Conservation (phyloP, 1,140 invertebrate species). For the Drosophila bipectinata region DNA sequence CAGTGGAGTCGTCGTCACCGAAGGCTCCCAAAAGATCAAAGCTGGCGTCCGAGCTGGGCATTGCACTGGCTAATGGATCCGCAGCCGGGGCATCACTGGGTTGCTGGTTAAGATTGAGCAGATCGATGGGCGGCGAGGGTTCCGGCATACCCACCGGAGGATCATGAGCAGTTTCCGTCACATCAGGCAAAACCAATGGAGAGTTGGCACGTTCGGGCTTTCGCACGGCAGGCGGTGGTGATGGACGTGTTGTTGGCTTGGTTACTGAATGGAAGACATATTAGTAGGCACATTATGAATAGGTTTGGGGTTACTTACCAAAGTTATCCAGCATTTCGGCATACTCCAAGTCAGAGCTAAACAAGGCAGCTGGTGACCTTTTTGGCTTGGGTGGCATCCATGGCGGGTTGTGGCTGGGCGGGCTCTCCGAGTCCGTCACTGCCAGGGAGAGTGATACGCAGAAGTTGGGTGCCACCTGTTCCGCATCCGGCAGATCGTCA, state of each 20-base stretch:
- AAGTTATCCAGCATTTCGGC: slow-evolving; percentile 93
- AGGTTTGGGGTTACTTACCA: slow-evolving; percentile 80
- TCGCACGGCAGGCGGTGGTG: slow-evolving; percentile 1
- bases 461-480: slow-evolving; percentile 93
- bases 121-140: slow-evolving; percentile 83
- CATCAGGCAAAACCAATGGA: slow-evolving; percentile 73
- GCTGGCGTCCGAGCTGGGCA: slow-evolving; percentile 84
- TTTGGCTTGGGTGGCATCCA: slow-evolving; percentile 89
- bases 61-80: slow-evolving; percentile 72
- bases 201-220: slow-evolving; percentile 52
- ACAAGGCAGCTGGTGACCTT: slow-evolving; percentile 88
- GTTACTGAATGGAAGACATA: slow-evolving; percentile 56
- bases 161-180: slow-evolving; percentile 73
- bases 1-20: slow-evolving; percentile 75
- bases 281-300: neutral
- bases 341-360: slow-evolving; percentile 92
- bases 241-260: slow-evolving; percentile 60
- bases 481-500: slow-evolving; percentile 91
- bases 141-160: slow-evolving; percentile 56
- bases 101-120: slow-evolving; percentile 85
- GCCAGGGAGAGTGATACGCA: slow-evolving; percentile 89
- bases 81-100: slow-evolving; percentile 41
- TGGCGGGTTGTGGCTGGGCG: slow-evolving; percentile 87
- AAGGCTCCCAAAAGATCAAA: slow-evolving; percentile 88
- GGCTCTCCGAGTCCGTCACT: slow-evolving; percentile 88